Conservation (phyloP, 1,140 invertebrate species). For the Drosophila bocki region DNA sequence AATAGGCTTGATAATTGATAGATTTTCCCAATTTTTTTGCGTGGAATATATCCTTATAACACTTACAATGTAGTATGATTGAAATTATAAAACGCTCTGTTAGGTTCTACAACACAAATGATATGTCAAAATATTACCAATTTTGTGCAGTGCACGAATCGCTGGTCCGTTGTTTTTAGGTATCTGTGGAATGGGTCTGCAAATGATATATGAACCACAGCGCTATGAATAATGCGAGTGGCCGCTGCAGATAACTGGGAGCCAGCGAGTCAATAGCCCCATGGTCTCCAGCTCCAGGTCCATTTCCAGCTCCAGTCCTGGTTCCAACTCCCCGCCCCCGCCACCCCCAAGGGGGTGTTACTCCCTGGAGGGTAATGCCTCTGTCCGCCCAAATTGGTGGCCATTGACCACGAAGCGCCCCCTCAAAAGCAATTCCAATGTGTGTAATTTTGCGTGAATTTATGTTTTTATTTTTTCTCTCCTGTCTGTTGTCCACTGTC, state of each 20-base stretch:
- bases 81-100: neutral
- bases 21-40: neutral
- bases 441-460: constrained; percentile 78
- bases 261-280: constrained; percentile 50
- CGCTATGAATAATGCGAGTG: constrained; percentile 48
- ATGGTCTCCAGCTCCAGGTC: constrained; percentile 7
- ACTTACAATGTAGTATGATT: neutral
- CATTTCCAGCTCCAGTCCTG: constrained; percentile 1
- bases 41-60: neutral
- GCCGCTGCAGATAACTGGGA: constrained; percentile 41
- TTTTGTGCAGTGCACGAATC: constrained; percentile 1
- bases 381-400: constrained; percentile 35
- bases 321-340: neutral
- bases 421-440: constrained; percentile 59
- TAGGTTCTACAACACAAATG: neutral
- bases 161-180: neutral
- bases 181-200: neutral
- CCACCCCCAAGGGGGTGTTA: neutral
- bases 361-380: constrained; percentile 14
- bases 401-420: constrained; percentile 37
- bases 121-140: neutral
- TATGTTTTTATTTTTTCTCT: constrained; percentile 60
- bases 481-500: neutral
- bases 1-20: no score
- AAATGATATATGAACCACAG: constrained; percentile 37